These are phyloP conservation scores for Cerceris rybyensis DNA, from an alignment of 2,888 invertebrate species.

Conservation along the genomic window DNA sequence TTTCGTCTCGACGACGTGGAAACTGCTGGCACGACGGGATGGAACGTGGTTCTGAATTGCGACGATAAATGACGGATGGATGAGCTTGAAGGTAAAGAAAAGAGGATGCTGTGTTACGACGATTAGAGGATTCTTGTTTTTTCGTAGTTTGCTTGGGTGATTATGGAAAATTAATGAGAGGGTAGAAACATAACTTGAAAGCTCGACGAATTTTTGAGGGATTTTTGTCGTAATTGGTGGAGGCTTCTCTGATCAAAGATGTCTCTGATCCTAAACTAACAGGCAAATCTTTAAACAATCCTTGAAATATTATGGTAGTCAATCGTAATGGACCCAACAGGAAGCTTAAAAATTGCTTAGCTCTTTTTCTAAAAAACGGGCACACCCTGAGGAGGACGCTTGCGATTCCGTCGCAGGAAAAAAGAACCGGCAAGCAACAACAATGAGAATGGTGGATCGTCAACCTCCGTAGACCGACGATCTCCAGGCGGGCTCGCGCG, in stretches of 20 bases:
- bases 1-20: slow-evolving; percentile 10
- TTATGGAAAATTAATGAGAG: too few relatives aligned
- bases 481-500: slow-evolving; percentile 17
- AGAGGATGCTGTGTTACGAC: too few relatives aligned
- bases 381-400: background rate
- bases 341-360: background rate
- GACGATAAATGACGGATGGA: background rate
- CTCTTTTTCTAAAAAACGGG: background rate
- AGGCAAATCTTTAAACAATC: too few relatives aligned
- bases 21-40: background rate
- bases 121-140: too few relatives aligned
- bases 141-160: too few relatives aligned
- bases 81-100: background rate
- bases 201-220: too few relatives aligned
- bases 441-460: slow-evolving; percentile 31
- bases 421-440: slow-evolving; percentile 21
- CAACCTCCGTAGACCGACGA: slow-evolving; percentile 27
- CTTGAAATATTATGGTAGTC: too few relatives aligned
- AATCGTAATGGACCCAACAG: too few relatives aligned
- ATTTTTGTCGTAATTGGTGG: too few relatives aligned
- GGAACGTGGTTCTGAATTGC: background rate
- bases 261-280: too few relatives aligned
- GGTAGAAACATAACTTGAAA: too few relatives aligned
- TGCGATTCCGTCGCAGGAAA: background rate
- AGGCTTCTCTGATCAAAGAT: too few relatives aligned